These are phyloP conservation scores for Oeneis ivallda DNA, from an alignment of 2,888 invertebrate genomes.

Conservation along the genomic window DNA sequence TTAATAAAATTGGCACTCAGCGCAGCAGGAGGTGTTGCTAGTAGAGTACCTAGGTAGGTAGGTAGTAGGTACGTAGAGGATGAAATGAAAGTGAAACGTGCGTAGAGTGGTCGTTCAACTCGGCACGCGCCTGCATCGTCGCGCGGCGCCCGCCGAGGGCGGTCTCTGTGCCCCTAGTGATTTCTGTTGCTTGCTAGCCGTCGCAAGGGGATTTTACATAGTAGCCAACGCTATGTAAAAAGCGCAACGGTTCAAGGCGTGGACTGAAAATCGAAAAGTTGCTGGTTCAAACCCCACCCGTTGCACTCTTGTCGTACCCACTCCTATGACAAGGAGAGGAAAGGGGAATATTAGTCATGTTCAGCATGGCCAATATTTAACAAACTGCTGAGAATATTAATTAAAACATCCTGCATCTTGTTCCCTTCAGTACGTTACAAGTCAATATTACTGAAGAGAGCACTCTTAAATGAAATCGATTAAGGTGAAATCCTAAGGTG, in stretches of 20 bases:
- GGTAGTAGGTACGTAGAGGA: slow-evolving; percentile 36
- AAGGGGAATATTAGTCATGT: too few species aligned
- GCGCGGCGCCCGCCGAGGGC: slow-evolving; percentile 45
- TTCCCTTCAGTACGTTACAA: too few species aligned
- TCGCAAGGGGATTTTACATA: too few species aligned
- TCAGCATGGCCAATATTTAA: too few species aligned
- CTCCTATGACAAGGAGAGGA: too few species aligned
- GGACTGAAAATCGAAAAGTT: too few species aligned
- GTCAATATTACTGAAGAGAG: too few species aligned
- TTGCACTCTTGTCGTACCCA: too few species aligned
- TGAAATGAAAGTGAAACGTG: slow-evolving; percentile 73
- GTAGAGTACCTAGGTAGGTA: slow-evolving; percentile 26
- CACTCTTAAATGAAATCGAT: not conserved
- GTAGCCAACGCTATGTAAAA: too few species aligned
- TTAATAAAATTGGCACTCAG: slow-evolving; percentile 46
- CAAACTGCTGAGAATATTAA: too few species aligned
- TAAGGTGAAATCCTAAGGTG: not conserved
- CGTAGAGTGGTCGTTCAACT: slow-evolving; percentile 77
- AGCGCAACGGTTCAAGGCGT: not conserved
- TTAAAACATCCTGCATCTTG: too few species aligned
- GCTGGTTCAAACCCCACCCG: too few species aligned
- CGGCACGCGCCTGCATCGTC: slow-evolving; percentile 75
- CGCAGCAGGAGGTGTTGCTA: slow-evolving; percentile 54
- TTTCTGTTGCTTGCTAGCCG: slow-evolving; percentile 19
- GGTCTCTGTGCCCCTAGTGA: slow-evolving; percentile 41